Conservation (phyloP, 2,113 vertebrate genomes). For the Aspidoscelis tigris region DNA sequence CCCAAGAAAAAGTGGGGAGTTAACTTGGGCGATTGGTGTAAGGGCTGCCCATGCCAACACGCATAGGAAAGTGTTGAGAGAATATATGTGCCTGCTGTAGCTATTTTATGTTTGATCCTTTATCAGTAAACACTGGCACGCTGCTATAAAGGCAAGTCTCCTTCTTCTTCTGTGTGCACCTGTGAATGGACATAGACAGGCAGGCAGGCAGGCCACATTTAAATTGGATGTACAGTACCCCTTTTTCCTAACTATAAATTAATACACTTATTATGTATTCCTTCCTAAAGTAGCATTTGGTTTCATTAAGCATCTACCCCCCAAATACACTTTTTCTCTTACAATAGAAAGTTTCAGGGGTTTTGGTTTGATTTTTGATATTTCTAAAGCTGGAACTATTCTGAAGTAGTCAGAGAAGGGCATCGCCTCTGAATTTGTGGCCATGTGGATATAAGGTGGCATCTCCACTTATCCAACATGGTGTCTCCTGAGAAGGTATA, state of each 20-base stretch:
- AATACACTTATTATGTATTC: too few species aligned
- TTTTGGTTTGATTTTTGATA: neutral
- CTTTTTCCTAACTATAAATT: neutral
- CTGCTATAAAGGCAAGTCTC: too few species aligned
- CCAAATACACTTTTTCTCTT: neutral
- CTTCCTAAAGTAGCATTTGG: neutral
- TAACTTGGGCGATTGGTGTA: neutral
- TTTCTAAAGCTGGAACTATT: neutral
- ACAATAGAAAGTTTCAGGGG: neutral
- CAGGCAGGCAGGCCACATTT: neutral
- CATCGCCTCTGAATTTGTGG: neutral
- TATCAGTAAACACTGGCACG: too few species aligned
- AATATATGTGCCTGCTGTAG: too few species aligned
- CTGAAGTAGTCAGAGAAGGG: neutral
- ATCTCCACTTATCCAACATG: neutral
- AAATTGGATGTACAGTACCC: neutral
- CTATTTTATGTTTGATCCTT: too few species aligned
- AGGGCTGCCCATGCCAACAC: neutral
- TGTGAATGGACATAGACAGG: too few species aligned
- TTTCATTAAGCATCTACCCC: neutral
- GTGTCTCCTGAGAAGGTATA: neutral
- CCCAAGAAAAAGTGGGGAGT: neutral
- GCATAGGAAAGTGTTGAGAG: neutral
- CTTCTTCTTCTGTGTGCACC: too few species aligned
- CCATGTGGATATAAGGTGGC: neutral